Base-by-base conservation (phyloP, 1,140 invertebrate genomes). In the Cardiocondyla obscurior region DNA sequence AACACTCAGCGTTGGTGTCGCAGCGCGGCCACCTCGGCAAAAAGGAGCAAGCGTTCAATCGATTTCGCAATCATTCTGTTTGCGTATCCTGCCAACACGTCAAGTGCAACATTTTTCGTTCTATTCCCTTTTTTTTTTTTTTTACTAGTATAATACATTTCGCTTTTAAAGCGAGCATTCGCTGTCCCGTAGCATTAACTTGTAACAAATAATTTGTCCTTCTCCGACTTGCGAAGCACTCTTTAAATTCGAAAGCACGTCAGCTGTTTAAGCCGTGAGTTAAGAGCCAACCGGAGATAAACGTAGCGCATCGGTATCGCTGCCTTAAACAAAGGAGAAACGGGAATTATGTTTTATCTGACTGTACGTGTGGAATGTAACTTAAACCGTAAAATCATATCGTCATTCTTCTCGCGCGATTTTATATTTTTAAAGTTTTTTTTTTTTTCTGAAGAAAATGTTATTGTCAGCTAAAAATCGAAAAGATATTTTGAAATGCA, bases 1-100 rank as follows among this genome's bases (percentile, higher is more conserved):
- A 72, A 64, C 83, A 64, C 86, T 83, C 72, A 28, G 76, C 65
- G 12, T 6, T n/a, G 49, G 22, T 55, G 72, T 79, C 72, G 70
- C 55, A n/a, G n/a, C n/a, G n/a, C n/a, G n/a, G 77, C 51, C 53
- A 39, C 51, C 51, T 74, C 73, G 87, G 60, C 70, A 46, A 81
- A 81, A 79, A 64, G 46, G 57, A 51, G 16, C 36, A 36, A 65
- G 57, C 60, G 53, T 70, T 28, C 62, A 84, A 85, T 84, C 74
- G 82, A 76, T 70, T 53, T 36, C 14, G 25, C 49, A 25, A 42
- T 19, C 30, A 49, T 57, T 58, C 42, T 36, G 53, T 14, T 28
- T 33, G 6, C 7, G 58, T 39, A 1, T 19, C 42, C 65, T 46
- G 16, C 46, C 46, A 36, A 49, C 46, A 64, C 53, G 39, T 44